A percentile compares a stretch with the other conserved stretches of the same genome.
Evolutionary conservation across 2,113 vertebrate species (phyloP).

Genomic region (Rattus rattus): DNA sequence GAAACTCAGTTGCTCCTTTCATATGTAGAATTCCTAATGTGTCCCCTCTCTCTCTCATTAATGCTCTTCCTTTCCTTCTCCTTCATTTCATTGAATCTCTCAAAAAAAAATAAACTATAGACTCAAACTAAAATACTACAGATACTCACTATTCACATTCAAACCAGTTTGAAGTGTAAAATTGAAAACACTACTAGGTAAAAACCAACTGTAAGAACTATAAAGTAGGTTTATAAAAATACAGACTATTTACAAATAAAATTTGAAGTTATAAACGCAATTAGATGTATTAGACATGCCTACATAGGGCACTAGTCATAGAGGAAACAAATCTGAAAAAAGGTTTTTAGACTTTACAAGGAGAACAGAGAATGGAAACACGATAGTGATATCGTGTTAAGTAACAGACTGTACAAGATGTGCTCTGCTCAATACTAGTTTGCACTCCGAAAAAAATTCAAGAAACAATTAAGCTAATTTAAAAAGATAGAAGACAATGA

Average conservation of each 20-base stretch:
- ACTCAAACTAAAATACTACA: background rate
- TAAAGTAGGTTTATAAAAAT: background rate
- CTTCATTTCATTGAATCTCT: background rate
- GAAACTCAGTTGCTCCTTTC: background rate
- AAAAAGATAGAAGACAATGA: background rate
- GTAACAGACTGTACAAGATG: background rate
- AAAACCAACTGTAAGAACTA: background rate
- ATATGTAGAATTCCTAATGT: background rate
- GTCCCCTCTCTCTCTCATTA: background rate
- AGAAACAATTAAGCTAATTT: background rate
- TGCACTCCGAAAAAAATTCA: background rate
- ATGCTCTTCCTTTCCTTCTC: fast-evolving
- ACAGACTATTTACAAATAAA: background rate
- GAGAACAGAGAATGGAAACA: background rate
- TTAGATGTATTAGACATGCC: background rate
- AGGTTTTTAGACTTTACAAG: background rate
- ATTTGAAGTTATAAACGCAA: background rate
- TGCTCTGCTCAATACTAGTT: too few species aligned
- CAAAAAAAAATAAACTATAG: background rate
- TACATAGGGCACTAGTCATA: background rate
- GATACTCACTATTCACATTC: background rate
- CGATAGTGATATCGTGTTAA: background rate
- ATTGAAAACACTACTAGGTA: background rate
- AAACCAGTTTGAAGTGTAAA: background rate
- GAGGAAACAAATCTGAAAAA: background rate